Conservation (phyloP, 2,113 vertebrate species). For the Paramisgurnus dabryanus region DNA sequence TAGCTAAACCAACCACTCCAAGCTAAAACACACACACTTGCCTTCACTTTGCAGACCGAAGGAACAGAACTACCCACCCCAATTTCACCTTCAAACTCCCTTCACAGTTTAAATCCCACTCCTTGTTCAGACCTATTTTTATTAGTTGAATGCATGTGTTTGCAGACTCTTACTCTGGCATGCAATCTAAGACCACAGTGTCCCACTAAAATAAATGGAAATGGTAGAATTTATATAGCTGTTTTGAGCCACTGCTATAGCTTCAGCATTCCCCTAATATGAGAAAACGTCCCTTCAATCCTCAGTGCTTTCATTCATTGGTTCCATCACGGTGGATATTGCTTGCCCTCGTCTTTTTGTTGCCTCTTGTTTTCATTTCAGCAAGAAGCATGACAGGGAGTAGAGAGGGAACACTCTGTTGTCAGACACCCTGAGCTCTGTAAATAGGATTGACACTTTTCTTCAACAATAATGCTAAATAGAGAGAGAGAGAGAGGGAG, state of each 20-base stretch:
- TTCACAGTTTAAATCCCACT: neutral
- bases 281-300: neutral
- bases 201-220: neutral
- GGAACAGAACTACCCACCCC: neutral
- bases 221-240: neutral
- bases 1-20: neutral
- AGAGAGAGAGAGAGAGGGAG: neutral
- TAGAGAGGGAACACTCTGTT: constrained; percentile 27
- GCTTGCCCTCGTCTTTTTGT: constrained; percentile 18
- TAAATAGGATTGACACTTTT: constrained; percentile 44
- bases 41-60: neutral
- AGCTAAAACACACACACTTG: neutral
- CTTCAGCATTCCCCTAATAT: constrained; percentile 16
- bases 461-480: constrained; percentile 24
- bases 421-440: constrained; percentile 16
- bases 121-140: neutral
- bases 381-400: constrained; percentile 39
- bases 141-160: constrained; percentile 17
- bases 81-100: no score
- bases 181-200: neutral
- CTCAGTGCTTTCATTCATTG: neutral
- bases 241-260: neutral
- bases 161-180: neutral
- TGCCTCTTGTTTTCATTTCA: constrained; percentile 36
- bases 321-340: neutral